These are phyloP conservation scores for Capitella teleta DNA, from an alignment of 1,140 invertebrate genomes.

Conservation along the genomic window DNA sequence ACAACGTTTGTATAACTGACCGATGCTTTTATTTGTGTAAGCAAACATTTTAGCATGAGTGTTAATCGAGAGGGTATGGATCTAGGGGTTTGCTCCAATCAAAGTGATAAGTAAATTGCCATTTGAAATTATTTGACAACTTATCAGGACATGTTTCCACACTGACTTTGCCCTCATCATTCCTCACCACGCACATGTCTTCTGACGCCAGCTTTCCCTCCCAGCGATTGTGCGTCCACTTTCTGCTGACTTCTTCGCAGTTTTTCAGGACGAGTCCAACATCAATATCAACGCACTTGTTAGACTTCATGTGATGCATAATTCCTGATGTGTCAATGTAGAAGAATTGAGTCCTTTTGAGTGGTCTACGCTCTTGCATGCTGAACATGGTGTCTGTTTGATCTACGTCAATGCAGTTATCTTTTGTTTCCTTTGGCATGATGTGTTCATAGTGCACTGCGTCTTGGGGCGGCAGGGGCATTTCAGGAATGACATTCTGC, in stretches of 20 bases:
- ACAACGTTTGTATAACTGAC: no score
- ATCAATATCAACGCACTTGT: not conserved
- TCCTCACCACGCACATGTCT: not conserved
- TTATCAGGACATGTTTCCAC: not conserved
- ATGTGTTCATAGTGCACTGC: constrained; percentile 9
- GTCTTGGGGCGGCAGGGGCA: constrained; percentile 12
- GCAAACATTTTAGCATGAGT: no score
- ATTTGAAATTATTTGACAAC: not conserved
- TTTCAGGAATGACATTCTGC: constrained; percentile 15
- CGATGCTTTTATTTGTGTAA: no score
- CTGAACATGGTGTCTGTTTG: not conserved
- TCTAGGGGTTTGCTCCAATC: constrained; percentile 2
- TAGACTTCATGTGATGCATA: not conserved
- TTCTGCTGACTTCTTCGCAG: not conserved
- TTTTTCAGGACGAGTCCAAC: not conserved
- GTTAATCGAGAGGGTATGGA: no score
- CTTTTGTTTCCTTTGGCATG: constrained; percentile 2
- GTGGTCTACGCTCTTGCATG: not conserved
- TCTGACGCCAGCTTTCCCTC: not conserved
- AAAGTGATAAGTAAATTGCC: not conserved
- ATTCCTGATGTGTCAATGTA: not conserved
- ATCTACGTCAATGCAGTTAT: not conserved
- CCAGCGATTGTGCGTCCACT: no score
- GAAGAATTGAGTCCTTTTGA: not conserved
- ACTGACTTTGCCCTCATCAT: not conserved